These are phyloP conservation scores for Pocota personata DNA, from an alignment of 2,888 invertebrate genomes.

Conservation along the genomic window DNA sequence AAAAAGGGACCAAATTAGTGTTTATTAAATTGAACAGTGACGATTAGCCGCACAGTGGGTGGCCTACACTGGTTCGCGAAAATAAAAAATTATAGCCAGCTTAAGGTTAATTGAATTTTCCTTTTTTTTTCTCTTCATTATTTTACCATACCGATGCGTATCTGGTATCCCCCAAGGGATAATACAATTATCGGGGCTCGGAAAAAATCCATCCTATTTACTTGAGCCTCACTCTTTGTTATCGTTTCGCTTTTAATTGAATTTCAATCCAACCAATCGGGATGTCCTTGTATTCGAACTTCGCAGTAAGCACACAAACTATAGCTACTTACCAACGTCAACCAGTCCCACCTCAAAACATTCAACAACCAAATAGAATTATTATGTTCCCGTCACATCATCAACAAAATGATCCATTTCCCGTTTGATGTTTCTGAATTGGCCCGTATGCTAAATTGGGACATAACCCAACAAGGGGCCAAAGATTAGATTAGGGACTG, in stretches of 20 bases:
- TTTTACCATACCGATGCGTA: constrained; percentile 1
- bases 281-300: not conserved
- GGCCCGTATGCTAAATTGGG: constrained; percentile 64
- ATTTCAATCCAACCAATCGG: constrained; percentile 37
- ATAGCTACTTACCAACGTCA: not conserved
- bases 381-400: constrained; percentile 43
- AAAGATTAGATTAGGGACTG: constrained; percentile 57
- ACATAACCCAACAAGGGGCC: constrained; percentile 30
- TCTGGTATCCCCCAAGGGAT: constrained; percentile 10
- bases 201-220: not conserved
- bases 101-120: constrained; percentile 60
- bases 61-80: not conserved
- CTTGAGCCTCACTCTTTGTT: not conserved
- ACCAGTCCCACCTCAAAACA: not conserved
- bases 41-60: constrained; percentile 31
- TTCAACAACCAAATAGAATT: constrained; percentile 19
- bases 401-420: constrained; percentile 51
- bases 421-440: constrained; percentile 51
- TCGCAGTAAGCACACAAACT: no score
- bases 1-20: constrained; percentile 31
- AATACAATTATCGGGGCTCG: constrained; percentile 24
- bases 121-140: constrained; percentile 28
- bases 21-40: constrained; percentile 52
- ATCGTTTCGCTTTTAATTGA: constrained; percentile 46
- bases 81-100: constrained; percentile 5